Percentiles rank a stretch among this genome's conserved stretches.
Conservation (phyloP, 2,797 vertebrate genomes). For the Phalloptychus januarius region DNA sequence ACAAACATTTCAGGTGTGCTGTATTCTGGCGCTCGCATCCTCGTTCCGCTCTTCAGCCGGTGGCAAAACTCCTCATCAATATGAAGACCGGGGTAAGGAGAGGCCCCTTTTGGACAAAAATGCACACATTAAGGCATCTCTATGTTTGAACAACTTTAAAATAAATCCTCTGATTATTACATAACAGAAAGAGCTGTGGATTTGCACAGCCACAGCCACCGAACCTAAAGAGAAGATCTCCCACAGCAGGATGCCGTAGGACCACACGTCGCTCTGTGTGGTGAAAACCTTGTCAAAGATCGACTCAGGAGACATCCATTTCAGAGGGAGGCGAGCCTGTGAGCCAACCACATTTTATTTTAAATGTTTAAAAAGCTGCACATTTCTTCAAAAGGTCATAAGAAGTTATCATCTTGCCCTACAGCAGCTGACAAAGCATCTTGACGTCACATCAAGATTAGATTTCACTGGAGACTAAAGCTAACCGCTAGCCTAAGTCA, state of each 20-base stretch:
- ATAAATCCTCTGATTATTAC: not conserved
- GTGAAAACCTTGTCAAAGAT: constrained; percentile 99
- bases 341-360: constrained; percentile 19
- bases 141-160: not conserved
- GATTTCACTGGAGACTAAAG: not conserved
- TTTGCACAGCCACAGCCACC: not conserved
- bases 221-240: constrained; percentile 97
- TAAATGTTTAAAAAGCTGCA: not conserved
- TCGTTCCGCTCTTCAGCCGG: constrained; percentile 89
- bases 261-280: constrained; percentile 96
- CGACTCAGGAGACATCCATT: constrained; percentile 98
- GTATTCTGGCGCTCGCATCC: constrained; percentile 92
- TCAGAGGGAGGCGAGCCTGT: constrained; percentile 93
- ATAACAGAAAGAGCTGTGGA: not conserved
- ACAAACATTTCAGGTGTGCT: constrained; percentile 90
- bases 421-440: not conserved
- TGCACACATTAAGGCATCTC: not conserved
- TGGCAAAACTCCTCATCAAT: constrained; percentile 95
- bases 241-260: constrained; percentile 93
- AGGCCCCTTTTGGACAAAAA: constrained; percentile 82
- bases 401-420: not conserved
- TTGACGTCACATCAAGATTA: not conserved
- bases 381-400: not conserved
- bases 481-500: not conserved
- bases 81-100: constrained; percentile 92